Evolutionary conservation across 2,888 invertebrate species (phyloP), one percentile per base, ranked within the genome.

Genomic region (Eucera pruinosa): DNA sequence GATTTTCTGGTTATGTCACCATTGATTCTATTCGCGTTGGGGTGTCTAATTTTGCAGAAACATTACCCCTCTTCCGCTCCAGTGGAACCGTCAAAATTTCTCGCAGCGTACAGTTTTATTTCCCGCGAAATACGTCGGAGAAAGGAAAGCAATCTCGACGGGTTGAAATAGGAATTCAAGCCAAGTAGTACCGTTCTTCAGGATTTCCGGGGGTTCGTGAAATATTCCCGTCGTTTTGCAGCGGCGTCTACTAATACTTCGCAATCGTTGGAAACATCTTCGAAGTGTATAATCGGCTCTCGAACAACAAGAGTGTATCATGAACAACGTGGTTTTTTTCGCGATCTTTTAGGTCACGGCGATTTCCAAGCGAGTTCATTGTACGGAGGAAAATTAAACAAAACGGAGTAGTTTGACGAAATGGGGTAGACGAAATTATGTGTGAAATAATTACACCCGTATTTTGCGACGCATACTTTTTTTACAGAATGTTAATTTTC

Each of bases 121-220:
- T 47, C 25, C n/a, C 36, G 15, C 15, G 45, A 23, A 65, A 30
- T 36, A 47, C 33, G 45, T 57, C 25, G 6, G 23, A 2, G 52
- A 54, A 69, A 52, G 62, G 36, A 50, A 69, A 52, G 69, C 27
- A 64, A 62, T 69, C 62, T 54, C 64, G 39, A 62, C 27, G 52
- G 58, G 57, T 6, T 45, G 58, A 70, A 61, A 75, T 50, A 70
- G 60, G 50, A 67, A 80, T 60, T 75, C 71, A 61, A n/a, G n/a
- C n/a, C 66, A 60, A 65, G 67, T 58, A 48, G n/a, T n/a, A n/a
- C n/a, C 47, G 70, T 74, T 67, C 48, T 9, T 3, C 41, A 2
- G 67, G 45, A 60, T 30, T 27, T 62, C 50, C 45, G 18, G 11
- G n/a, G 62, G 20, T 20, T 54, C 61, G 4, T 54, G 61, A 68